Base-by-base conservation (phyloP, 2,113 vertebrate species). In the Equus przewalskii region DNA sequence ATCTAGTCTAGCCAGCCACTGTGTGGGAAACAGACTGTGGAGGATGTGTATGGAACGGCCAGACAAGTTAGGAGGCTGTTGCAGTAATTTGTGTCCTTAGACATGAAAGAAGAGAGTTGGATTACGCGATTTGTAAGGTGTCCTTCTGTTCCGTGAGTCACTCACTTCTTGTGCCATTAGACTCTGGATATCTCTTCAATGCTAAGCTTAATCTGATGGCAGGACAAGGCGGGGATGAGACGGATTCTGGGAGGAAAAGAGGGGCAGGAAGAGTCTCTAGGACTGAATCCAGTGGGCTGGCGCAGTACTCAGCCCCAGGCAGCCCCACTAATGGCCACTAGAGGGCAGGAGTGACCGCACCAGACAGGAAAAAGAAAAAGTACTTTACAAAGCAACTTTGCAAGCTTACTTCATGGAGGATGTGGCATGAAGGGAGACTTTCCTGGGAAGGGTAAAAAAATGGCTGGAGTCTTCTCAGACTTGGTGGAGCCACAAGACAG, bases 311-410 rank as follows among this genome's bases (percentile, higher is more conserved):
- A 81, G 73, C 9, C 24, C 28, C 46, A 24, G 24, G 46, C 36
- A 81, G 60, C 4, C 33, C 58, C 78, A 51, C 8, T 1, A 91
- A 1, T 36, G 44, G 67, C 93, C 97, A 97, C 93, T 28, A 96
- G 97, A 93, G 97, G 97, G 96, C 93, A 86, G 69, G 15, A 54
- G 44, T 86, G 85, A 64, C 78, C 83, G 87, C 1, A 64, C 4
- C 18, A 89, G 65, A 49, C 22, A 65, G 46, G 28, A 93, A 54
- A 82, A 76, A 70, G n/a, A 6, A 30, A 89, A 28, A 51, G 73
- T 6, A 12, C 19, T 51, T 24, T 26, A 18, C 2, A 30, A 46
- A 46, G 8, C 24, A 85, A 5, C 22, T 62, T 76, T 7, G 8
- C 65, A 54, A 44, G 18, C 46, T 54, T 84, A 46, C 41, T 89